These are phyloP conservation scores for Dione vanillae DNA, from an alignment of 2,888 invertebrate species.

Conservation along the genomic window DNA sequence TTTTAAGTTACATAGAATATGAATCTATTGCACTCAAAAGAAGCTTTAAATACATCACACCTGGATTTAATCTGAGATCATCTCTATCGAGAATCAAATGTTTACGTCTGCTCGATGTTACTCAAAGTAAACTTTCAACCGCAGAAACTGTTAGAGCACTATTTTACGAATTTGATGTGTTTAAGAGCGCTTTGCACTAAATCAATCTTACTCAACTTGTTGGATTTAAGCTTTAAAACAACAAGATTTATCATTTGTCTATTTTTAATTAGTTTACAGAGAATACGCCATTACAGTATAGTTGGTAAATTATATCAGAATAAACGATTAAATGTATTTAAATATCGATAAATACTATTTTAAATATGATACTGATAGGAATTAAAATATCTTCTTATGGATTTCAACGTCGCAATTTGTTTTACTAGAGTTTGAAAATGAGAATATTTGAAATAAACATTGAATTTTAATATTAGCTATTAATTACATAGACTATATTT, in stretches of 20 bases:
- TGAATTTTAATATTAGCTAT: too few species aligned
- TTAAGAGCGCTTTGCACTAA: slow-evolving; percentile 27
- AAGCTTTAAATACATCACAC: slow-evolving; percentile 43
- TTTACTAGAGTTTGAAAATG: too few species aligned
- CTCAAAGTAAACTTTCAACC: slow-evolving; percentile 46
- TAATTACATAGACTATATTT: neutral
- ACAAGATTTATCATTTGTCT: neutral
- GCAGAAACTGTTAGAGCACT: slow-evolving; percentile 22
- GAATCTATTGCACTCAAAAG: slow-evolving; percentile 22
- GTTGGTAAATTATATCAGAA: neutral
- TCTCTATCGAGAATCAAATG: slow-evolving; percentile 55
- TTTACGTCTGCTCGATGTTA: slow-evolving; percentile 66
- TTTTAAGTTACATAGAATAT: neutral
- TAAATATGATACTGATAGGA: too few species aligned
- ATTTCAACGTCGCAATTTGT: neutral
- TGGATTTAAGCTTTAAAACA: neutral
- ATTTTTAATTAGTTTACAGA: slow-evolving; percentile 6
- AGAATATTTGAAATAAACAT: too few species aligned
- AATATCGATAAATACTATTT: too few species aligned
- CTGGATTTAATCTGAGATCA: slow-evolving; percentile 59
- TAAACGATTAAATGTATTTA: too few species aligned
- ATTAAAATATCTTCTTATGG: too few species aligned
- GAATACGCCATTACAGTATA: neutral
- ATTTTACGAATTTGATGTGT: slow-evolving; percentile 35
- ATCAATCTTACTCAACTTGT: slow-evolving; percentile 29